Evolutionary conservation across 2,888 invertebrate genomes (phyloP).

Genomic region (Hetaerina titia): DNA sequence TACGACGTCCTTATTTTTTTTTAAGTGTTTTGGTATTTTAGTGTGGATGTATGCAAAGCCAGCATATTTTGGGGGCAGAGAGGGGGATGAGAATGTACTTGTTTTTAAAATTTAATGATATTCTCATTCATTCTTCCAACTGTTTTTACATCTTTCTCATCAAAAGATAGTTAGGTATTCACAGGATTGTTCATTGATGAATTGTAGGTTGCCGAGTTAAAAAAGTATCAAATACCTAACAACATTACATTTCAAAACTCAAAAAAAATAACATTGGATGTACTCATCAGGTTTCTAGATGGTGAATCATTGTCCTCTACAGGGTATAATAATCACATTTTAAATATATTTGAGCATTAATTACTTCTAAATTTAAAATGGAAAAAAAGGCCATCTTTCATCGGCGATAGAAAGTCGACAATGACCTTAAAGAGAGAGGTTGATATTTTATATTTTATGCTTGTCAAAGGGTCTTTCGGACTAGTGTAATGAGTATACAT

Average conservation of each 20-base stretch:
- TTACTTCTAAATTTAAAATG: background rate
- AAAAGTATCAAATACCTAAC: no score
- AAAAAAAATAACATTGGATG: no score
- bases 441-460: background rate
- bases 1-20: background rate
- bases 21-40: background rate
- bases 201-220: no score
- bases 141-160: no score
- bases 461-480: background rate
- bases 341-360: background rate
- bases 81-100: background rate
- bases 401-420: background rate
- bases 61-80: background rate
- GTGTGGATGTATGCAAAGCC: background rate
- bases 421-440: background rate
- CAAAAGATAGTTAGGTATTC: no score
- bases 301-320: no score
- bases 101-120: background rate
- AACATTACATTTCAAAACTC: background rate
- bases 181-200: no score
- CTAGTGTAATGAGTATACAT: background rate
- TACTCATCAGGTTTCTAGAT: no score
- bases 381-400: background rate
- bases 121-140: background rate
- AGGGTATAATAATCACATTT: background rate